A percentile compares a stretch with the other conserved stretches of the same genome.
Conservation (phyloP, 1,140 invertebrate genomes). For the Neuroterus valhalla region DNA sequence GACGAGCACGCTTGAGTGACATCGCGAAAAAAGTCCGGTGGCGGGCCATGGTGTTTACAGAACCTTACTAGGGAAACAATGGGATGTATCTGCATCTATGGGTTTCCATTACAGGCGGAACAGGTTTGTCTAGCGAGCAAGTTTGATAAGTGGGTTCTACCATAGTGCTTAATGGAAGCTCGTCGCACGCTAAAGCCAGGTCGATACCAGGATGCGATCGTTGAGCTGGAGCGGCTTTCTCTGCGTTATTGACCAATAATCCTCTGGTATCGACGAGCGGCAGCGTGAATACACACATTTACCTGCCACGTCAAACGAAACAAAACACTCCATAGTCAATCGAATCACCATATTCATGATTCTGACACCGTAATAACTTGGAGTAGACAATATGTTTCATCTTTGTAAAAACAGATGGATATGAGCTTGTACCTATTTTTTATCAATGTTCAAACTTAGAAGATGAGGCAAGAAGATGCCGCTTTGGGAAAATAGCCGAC, state of each 20-base stretch:
- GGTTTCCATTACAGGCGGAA: conserved; percentile 32
- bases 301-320: conserved; percentile 34
- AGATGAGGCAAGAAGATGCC: no score
- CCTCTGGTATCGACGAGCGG: conserved; percentile 48
- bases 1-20: conserved; percentile 34
- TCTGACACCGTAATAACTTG: no score
- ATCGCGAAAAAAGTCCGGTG: conserved; percentile 34
- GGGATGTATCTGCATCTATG: conserved; percentile 52
- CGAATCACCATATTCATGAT: conserved; percentile 22
- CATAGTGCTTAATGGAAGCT: conserved; percentile 39
- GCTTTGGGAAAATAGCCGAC: no score
- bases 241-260: conserved; percentile 59
- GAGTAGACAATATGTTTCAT: no score
- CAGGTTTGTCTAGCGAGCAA: conserved; percentile 49
- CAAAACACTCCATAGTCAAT: not conserved
- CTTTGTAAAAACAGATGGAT: no score
- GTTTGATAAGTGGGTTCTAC: conserved; percentile 53
- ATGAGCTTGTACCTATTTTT: no score
- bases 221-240: conserved; percentile 47
- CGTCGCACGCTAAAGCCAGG: conserved; percentile 35
- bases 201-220: conserved; percentile 34
- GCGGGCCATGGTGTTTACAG: conserved; percentile 24
- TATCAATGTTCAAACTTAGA: no score
- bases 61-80: conserved; percentile 49
- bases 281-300: conserved; percentile 31